These are phyloP conservation scores for Hystrix brachyura DNA, from an alignment of 2,113 vertebrate species.

Conservation along the genomic window DNA sequence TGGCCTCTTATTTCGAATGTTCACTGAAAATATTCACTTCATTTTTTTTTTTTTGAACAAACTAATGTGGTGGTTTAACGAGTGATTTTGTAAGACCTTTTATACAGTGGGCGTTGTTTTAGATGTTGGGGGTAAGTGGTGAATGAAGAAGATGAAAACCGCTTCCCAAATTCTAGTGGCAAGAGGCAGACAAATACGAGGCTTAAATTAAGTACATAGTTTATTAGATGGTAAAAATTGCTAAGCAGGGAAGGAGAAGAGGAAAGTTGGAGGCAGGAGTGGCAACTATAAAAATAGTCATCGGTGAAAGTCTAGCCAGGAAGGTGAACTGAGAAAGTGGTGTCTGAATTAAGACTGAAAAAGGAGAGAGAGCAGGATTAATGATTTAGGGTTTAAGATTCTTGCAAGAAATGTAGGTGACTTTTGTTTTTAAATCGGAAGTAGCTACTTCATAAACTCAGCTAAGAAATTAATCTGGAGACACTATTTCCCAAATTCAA, in stretches of 20 bases:
- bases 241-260: background rate
- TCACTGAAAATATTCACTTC: background rate
- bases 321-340: background rate
- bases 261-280: background rate
- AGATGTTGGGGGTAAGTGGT: too few relatives aligned
- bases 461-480: background rate
- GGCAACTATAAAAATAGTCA: background rate
- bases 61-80: background rate
- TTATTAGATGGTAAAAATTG: too few relatives aligned
- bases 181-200: background rate
- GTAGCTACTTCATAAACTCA: background rate
- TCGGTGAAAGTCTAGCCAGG: rapidly evolving
- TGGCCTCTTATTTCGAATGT: background rate
- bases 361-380: background rate
- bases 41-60: background rate
- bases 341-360: background rate
- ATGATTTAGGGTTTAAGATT: background rate
- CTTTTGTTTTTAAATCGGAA: background rate
- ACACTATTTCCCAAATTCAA: background rate
- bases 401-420: background rate
- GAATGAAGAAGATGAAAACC: background rate
- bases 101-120: rapidly evolving
- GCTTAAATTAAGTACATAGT: background rate
- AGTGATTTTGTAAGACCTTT: background rate
- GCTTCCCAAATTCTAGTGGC: background rate